These are phyloP conservation scores for Monochamus alternatus DNA, from an alignment of 2,888 invertebrate genomes.

Conservation along the genomic window DNA sequence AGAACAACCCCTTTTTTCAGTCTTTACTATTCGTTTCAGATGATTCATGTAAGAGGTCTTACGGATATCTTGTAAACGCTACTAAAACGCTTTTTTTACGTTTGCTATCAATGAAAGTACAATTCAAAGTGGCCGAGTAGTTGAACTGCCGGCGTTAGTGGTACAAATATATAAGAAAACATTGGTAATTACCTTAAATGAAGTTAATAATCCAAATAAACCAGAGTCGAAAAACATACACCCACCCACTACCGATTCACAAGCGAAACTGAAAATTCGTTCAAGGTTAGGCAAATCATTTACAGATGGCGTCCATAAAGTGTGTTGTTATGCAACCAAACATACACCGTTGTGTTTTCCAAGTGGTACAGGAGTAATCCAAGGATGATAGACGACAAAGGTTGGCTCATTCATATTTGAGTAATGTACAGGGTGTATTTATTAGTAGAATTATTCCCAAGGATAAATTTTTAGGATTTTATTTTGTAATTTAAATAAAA, in stretches of 20 bases:
- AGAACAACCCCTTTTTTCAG: slow-evolving; percentile 38
- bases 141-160: background rate
- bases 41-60: slow-evolving; percentile 31
- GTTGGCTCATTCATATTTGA: too few species aligned
- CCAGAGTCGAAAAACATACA: slow-evolving; percentile 60
- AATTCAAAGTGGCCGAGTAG: background rate
- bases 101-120: slow-evolving; percentile 36
- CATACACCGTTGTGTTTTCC: slow-evolving; percentile 19
- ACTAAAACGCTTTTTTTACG: slow-evolving; percentile 18
- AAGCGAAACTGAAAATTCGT: slow-evolving; percentile 58
- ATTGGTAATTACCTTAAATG: slow-evolving; percentile 58
- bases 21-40: slow-evolving; percentile 28
- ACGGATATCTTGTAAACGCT: background rate
- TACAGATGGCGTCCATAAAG: slow-evolving; percentile 37
- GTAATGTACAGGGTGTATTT: too few species aligned
- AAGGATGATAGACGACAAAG: background rate
- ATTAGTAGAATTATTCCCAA: too few species aligned
- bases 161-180: background rate
- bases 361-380: background rate
- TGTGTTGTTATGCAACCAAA: slow-evolving; percentile 38
- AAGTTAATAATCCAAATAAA: slow-evolving; percentile 60
- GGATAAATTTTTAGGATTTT: too few species aligned
- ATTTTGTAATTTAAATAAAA: too few species aligned
- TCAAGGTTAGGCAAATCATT: background rate
- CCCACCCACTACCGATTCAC: slow-evolving; percentile 63